Evolutionary conservation across 2,113 vertebrate species (phyloP).

Genomic region (Ciconia boyciana): DNA sequence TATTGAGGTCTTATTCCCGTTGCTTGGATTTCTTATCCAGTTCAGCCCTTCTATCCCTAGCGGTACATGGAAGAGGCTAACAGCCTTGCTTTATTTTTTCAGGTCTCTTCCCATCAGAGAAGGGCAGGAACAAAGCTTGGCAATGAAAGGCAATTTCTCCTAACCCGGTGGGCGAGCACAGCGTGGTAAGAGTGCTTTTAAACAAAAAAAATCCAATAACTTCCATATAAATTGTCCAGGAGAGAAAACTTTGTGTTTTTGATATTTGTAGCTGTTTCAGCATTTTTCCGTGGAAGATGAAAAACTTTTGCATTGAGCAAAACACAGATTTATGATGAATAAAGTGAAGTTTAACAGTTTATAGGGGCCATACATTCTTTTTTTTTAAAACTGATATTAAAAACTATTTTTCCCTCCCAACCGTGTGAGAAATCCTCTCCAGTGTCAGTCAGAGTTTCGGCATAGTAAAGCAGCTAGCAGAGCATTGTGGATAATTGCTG

Average conservation of each 20-base stretch:
- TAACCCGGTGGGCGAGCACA: not conserved
- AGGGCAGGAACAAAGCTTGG: not conserved
- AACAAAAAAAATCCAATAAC: constrained; percentile 78
- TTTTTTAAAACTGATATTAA: constrained; percentile 70
- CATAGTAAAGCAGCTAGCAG: constrained; percentile 40
- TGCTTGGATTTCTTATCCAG: not conserved
- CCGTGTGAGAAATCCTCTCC: constrained; percentile 28
- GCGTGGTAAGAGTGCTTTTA: constrained; percentile 60
- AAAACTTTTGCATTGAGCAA: constrained; percentile 85
- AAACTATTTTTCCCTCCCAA: constrained; percentile 71
- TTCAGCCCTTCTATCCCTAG: not conserved
- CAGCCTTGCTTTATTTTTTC: not conserved
- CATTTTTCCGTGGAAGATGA: constrained; percentile 79
- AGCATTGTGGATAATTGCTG: not conserved
- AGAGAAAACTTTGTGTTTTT: constrained; percentile 81
- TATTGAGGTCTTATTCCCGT: not conserved
- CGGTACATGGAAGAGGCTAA: not conserved
- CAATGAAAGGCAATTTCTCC: constrained; percentile 37
- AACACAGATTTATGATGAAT: constrained; percentile 85
- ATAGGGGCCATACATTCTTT: constrained; percentile 73
- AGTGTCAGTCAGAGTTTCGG: constrained; percentile 40
- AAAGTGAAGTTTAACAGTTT: constrained; percentile 81
- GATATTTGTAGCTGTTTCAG: constrained; percentile 78
- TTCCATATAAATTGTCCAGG: constrained; percentile 80
- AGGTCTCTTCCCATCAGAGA: not conserved